Evolutionary conservation across 2,888 invertebrate genomes (phyloP).

Genomic region (Iphiclides podalirius): DNA sequence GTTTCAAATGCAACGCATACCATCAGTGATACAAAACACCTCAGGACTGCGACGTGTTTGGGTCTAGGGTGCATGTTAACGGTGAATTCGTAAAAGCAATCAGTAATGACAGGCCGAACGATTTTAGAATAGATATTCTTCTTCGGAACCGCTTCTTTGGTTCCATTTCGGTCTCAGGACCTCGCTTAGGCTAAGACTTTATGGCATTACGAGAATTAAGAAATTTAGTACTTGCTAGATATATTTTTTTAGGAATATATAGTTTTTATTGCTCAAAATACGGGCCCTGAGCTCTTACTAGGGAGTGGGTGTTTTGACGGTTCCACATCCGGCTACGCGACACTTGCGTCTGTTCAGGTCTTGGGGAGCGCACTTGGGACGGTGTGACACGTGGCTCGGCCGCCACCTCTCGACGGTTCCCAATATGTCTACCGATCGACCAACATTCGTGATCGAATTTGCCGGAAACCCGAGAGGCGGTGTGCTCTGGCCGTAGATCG

Average conservation of each 20-base stretch:
- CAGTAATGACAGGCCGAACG: not conserved
- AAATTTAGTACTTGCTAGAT: slow-evolving; percentile 1
- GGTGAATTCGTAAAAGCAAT: slow-evolving; percentile 5
- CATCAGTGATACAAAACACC: slow-evolving; percentile 1
- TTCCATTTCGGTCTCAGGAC: slow-evolving; percentile 9
- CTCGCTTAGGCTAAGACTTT: slow-evolving; percentile 10
- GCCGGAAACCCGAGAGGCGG: too few species aligned
- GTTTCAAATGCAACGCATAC: not conserved
- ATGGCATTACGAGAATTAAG: not conserved
- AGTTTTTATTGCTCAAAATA: slow-evolving; percentile 7
- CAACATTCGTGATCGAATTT: too few species aligned
- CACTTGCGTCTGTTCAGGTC: not conserved
- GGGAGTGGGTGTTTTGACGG: not conserved
- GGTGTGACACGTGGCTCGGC: not conserved
- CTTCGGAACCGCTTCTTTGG: not conserved
- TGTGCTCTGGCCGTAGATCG: too few species aligned
- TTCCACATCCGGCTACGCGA: not conserved
- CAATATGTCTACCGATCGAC: not conserved
- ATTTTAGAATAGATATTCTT: not conserved
- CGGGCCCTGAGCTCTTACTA: not conserved
- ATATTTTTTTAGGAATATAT: not conserved
- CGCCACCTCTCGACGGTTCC: not conserved
- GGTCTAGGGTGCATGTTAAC: slow-evolving; percentile 7
- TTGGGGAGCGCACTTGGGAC: not conserved
- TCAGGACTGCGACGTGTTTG: slow-evolving; percentile 7